Conservation (phyloP, 2,113 vertebrate genomes). For the Sphaerodactylus townsendi region DNA sequence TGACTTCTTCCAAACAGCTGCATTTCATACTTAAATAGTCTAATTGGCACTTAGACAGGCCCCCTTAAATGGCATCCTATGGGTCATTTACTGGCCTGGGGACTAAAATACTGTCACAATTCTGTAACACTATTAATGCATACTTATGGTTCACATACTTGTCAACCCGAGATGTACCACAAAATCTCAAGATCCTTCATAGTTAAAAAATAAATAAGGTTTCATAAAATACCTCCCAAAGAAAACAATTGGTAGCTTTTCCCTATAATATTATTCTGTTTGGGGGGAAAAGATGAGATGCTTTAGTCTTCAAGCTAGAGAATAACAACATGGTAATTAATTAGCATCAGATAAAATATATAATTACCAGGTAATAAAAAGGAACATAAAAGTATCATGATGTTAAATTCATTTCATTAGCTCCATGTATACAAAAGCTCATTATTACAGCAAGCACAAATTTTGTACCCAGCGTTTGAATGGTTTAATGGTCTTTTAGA, state of each 20-base stretch:
- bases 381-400: conserved; percentile 55
- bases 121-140: neutral
- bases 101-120: neutral
- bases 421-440: conserved; percentile 39
- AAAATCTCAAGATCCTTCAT: conserved; percentile 48
- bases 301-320: conserved; percentile 43
- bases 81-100: neutral
- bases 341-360: conserved; percentile 64
- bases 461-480: conserved; percentile 12
- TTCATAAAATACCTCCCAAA: conserved; percentile 39
- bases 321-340: conserved; percentile 64
- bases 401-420: conserved; percentile 54
- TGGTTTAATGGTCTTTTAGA: conserved; percentile 23
- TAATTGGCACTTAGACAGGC: neutral
- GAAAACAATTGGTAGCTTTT: neutral
- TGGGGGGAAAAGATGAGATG: conserved; percentile 27
- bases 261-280: neutral
- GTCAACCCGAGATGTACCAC: neutral
- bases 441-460: conserved; percentile 16
- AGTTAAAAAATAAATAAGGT: conserved; percentile 30
- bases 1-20: too few species aligned
- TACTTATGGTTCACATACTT: neutral
- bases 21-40: too few species aligned
- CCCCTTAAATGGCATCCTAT: neutral
- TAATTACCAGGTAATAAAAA: conserved; percentile 65